Conservation (phyloP, 2,888 invertebrate genomes). For the Stenolophus ochropezus region DNA sequence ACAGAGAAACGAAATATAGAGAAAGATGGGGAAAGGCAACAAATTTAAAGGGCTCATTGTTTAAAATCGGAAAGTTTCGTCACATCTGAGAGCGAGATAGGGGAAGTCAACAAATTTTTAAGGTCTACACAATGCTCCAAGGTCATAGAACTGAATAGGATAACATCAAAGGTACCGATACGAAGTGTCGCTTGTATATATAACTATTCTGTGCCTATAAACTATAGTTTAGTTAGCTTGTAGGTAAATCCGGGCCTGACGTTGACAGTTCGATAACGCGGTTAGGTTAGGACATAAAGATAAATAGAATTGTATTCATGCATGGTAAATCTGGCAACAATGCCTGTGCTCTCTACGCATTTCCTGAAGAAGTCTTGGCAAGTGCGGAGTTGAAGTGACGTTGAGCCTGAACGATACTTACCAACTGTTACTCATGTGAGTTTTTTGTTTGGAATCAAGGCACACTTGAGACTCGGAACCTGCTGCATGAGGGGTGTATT, state of each 20-base stretch:
- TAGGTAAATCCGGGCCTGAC: not conserved
- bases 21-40: too few relatives aligned
- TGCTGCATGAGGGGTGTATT: constrained; percentile 47
- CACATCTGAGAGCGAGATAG: too few relatives aligned
- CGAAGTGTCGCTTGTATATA: too few relatives aligned
- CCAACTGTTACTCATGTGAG: constrained; percentile 58
- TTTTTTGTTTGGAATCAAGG: constrained; percentile 57
- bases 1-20: too few relatives aligned
- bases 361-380: constrained; percentile 36
- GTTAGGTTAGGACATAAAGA: constrained; percentile 22
- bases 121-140: too few relatives aligned
- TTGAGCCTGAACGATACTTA: constrained; percentile 26
- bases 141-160: too few relatives aligned
- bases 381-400: constrained; percentile 11
- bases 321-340: constrained; percentile 46
- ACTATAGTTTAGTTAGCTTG: not conserved
- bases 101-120: too few relatives aligned
- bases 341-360: constrained; percentile 48
- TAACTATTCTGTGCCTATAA: too few relatives aligned
- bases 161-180: too few relatives aligned
- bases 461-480: constrained; percentile 48
- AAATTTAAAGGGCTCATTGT: too few relatives aligned
- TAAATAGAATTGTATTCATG: constrained; percentile 37
- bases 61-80: too few relatives aligned
- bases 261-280: constrained; percentile 44